Percentiles rank a stretch among this genome's conserved stretches.
These are phyloP conservation scores for Ia io DNA, from an alignment of 2,113 vertebrate genomes.

Conservation along the genomic window DNA sequence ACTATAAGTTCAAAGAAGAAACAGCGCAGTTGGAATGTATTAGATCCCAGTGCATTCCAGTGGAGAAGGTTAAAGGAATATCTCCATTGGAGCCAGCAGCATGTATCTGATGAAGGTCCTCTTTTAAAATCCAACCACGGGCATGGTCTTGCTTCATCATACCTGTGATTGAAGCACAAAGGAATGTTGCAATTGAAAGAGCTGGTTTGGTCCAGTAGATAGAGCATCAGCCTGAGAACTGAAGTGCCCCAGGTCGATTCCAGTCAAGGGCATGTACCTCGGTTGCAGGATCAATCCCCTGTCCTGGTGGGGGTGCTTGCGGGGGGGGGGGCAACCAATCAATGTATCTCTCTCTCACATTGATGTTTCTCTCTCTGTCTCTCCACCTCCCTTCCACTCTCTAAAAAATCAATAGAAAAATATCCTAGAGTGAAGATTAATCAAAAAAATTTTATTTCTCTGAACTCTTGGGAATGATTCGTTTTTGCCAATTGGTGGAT, in stretches of 20 bases:
- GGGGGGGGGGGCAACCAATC: neutral
- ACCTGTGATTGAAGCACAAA: neutral
- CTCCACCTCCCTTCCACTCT: neutral
- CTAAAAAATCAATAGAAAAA: neutral
- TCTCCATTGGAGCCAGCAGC: neutral
- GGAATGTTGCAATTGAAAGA: neutral
- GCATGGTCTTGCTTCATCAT: neutral
- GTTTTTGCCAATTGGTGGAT: slow-evolving; percentile 4
- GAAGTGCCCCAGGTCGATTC: neutral
- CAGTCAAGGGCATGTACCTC: neutral
- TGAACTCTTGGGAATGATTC: neutral
- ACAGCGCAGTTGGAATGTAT: neutral
- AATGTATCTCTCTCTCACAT: neutral
- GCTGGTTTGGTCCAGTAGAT: neutral
- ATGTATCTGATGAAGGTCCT: neutral
- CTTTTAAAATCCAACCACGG: neutral
- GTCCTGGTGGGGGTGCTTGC: neutral
- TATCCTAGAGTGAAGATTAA: neutral
- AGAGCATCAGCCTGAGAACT: neutral
- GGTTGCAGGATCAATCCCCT: neutral
- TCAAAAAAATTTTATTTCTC: neutral
- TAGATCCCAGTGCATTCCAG: neutral
- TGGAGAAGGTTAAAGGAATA: neutral
- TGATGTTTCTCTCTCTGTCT: neutral
- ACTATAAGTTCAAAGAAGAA: neutral